Base-by-base conservation (phyloP, 1,140 invertebrate species). In the Galleria mellonella region DNA sequence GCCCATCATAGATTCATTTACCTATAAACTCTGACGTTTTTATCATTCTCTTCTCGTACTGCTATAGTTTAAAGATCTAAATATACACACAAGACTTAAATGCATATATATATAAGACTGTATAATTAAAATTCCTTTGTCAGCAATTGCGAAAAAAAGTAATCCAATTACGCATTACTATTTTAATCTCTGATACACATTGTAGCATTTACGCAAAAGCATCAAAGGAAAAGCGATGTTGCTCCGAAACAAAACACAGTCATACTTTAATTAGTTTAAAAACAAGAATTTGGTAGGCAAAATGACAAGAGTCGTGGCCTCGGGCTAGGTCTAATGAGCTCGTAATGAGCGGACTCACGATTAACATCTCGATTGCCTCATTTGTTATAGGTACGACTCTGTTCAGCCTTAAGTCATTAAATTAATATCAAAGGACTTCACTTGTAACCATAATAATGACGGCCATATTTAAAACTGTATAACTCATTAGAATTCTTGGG, bases 261-360 rank as follows among this genome's bases (percentile, higher is more conserved):
- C 54, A 46, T 58, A 72, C 59, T 72, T 68, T 81, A 76, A 74
- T 78, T 78, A 78, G 68, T 78, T 76, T 53, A 55, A 70, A 63
- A 82, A 78, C 68, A 76, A 76, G 57, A 48, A 59, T 65, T 66
- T 62, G 39, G 47, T 61, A 61, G 52, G 55, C 52, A 55, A 53
- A 43, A 65, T 64, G 62, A 68, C 63, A 69, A 56, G 44, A 50
- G 51, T 40, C 42, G 36, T 39, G 38, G 58, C 72, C 61, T 38
- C 52, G 29, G 70, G 72, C 52, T 43, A 40, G 38, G 35, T 40
- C 55, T 74, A 78, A 76, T 78, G 68, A 75, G 62, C 42, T 52
- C 48, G 58, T 71, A 72, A 71, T 73, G 64, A 76, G 56, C 51
- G 39, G 51, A 32, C 37, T 49, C 54, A 47, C 55, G 62, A 68